Evolutionary conservation across 2,888 invertebrate genomes (phyloP).

Genomic region (Creontiades dilutus): DNA sequence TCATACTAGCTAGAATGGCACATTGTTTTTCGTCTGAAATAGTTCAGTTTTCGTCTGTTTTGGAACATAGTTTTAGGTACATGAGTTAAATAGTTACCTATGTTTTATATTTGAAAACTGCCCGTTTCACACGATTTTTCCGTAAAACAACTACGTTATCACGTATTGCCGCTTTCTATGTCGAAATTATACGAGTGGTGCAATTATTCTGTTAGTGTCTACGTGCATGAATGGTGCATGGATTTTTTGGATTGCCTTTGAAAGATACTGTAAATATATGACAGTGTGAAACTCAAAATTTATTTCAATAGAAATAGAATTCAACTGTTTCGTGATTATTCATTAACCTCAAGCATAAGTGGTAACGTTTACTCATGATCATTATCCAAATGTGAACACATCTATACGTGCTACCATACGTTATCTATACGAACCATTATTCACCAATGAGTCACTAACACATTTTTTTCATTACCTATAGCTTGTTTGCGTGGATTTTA

Average conservation of each 20-base stretch:
- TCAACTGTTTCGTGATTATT: neutral
- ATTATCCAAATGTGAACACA: too few relatives aligned
- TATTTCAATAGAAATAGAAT: neutral
- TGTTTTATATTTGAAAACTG: constrained; percentile 39
- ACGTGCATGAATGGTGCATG: constrained; percentile 66
- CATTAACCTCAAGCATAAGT: too few relatives aligned
- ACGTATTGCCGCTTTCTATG: constrained; percentile 55
- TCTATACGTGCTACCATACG: too few relatives aligned
- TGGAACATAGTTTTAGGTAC: constrained; percentile 22
- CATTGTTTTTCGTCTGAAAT: constrained; percentile 9
- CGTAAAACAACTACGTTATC: neutral
- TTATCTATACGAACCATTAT: too few relatives aligned
- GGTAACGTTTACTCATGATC: too few relatives aligned
- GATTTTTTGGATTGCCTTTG: constrained; percentile 19
- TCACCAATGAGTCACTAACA: too few relatives aligned
- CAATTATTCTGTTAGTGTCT: constrained; percentile 34
- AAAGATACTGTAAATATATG: neutral
- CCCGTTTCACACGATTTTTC: constrained; percentile 52
- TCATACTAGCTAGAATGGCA: constrained; percentile 51
- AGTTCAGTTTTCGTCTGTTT: constrained; percentile 35
- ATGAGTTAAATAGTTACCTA: neutral
- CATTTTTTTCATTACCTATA: too few relatives aligned
- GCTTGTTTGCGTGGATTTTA: too few relatives aligned
- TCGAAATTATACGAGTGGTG: constrained; percentile 6
- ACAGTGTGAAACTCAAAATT: neutral